Conservation (phyloP, 2,888 invertebrate species). For the Tinea trinotella region DNA sequence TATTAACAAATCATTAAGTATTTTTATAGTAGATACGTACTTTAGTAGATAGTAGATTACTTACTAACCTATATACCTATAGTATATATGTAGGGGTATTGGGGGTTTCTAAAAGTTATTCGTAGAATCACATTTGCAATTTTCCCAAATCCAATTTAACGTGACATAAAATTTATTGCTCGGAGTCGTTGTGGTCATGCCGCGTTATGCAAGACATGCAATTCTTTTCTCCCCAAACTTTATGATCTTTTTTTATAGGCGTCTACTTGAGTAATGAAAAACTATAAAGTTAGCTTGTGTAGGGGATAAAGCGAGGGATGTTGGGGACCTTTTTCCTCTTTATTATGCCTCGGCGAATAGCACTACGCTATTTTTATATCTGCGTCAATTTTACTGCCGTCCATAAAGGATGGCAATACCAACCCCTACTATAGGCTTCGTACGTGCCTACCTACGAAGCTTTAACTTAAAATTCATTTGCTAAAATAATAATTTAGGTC, state of each 20-base stretch:
- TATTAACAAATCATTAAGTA: too few relatives aligned
- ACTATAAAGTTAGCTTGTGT: conserved; percentile 58
- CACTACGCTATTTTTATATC: conserved; percentile 50
- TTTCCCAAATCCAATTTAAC: conserved; percentile 48
- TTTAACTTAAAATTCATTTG: too few relatives aligned
- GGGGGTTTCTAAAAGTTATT: not conserved
- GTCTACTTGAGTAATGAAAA: conserved; percentile 71
- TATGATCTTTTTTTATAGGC: conserved; percentile 54
- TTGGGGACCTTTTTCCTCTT: conserved; percentile 56
- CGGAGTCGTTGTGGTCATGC: conserved; percentile 34
- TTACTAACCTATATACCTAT: too few relatives aligned
- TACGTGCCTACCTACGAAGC: not conserved
- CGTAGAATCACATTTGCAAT: conserved; percentile 22
- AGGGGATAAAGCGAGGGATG: conserved; percentile 59
- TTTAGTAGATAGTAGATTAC: too few relatives aligned
- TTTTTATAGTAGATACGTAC: too few relatives aligned
- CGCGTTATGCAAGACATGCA: conserved; percentile 63
- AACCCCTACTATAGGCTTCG: conserved; percentile 3
- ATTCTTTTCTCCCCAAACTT: conserved; percentile 63
- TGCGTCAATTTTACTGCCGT: conserved; percentile 50
- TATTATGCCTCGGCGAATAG: conserved; percentile 55
- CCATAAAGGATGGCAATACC: conserved; percentile 47
- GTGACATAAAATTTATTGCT: conserved; percentile 43
- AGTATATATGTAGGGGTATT: not conserved
- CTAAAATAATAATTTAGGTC: too few relatives aligned